Percentiles rank a stretch among this genome's conserved stretches.
Evolutionary conservation across 2,797 vertebrate genomes (phyloP).

Genomic region (Artibeus jamaicensis): DNA sequence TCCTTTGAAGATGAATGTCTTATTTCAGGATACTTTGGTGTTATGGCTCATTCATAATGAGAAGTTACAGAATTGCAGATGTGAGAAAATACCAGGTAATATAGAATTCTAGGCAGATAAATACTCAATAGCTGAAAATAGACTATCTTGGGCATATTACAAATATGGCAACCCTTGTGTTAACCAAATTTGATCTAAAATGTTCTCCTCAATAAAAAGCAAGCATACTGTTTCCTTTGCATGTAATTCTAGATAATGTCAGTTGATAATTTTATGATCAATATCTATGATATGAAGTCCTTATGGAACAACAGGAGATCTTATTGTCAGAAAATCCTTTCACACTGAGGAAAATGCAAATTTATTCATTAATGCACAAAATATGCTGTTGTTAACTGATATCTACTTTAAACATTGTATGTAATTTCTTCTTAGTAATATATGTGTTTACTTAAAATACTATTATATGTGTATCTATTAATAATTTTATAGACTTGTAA

Average conservation of each 20-base stretch:
- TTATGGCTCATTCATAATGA: background rate
- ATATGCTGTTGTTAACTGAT: background rate
- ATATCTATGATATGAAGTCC: background rate
- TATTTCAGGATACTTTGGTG: background rate
- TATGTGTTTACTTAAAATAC: background rate
- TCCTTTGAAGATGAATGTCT: background rate
- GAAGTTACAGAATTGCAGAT: background rate
- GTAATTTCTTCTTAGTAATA: background rate
- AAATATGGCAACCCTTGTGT: background rate
- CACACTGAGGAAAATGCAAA: background rate
- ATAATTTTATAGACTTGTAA: background rate
- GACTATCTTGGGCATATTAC: background rate
- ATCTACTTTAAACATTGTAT: slow-evolving; percentile 1
- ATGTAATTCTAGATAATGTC: background rate
- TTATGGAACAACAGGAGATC: background rate
- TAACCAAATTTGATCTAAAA: slow-evolving; percentile 22
- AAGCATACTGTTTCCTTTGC: background rate
- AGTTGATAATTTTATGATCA: slow-evolving; percentile 42
- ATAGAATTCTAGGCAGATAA: background rate
- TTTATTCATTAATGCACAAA: background rate
- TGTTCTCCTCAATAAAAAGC: background rate
- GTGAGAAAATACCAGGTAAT: background rate
- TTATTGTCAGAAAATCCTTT: slow-evolving; percentile 20
- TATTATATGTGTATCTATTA: background rate
- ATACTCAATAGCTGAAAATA: background rate